Base-by-base conservation (phyloP, 2,888 invertebrate species). In the Sarcophaga carnaria region DNA sequence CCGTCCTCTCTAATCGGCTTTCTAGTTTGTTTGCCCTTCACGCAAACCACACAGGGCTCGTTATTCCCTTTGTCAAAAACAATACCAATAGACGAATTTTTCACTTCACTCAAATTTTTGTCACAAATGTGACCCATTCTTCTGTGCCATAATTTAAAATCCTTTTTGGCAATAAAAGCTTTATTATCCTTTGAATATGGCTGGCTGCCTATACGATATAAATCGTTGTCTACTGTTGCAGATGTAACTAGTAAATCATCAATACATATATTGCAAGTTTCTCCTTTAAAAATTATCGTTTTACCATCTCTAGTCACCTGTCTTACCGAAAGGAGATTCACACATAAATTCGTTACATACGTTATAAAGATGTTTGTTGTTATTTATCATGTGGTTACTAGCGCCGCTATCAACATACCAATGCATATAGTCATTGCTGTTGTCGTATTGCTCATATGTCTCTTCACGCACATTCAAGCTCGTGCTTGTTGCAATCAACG, bases 71-170 rank as follows among this genome's bases (percentile, higher is more conserved):
- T 27, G 27, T 27, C 63, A 79, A 72, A 71, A 25, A 47, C 25
- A 14, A 80, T 64, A 4, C 71, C 72, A 64, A 11, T 12, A 27
- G 17, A 66, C 2, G 63, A 67, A n/a, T 83, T 78, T 74, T 74
- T 22, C 84, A 37, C 37, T 37, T 6, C 37, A 37, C 20, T 6
- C 37, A 37, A 37, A 37, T 20, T 20, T 37, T 6, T 79, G n/a
- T 63, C 69, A 75, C 89, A 89, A 45, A 90, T 88, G 45, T 89
- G 89, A n/a, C 89, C 89, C 66, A 90, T 67, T 67, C 90, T 82
- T 12, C 88, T 86, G 64, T 90, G 90, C 89, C 90, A 90, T 14
- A 89, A 71, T 45, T 78, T 47, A 12, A 74, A 54, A 25, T 70
- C 59, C 37, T 80, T 71, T 49, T 11, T 71, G 6, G 63, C 87